A percentile compares a stretch with the other conserved stretches of the same genome.
Conservation (phyloP, 2,797 vertebrate genomes). For the Cirrhinus molitorella region DNA sequence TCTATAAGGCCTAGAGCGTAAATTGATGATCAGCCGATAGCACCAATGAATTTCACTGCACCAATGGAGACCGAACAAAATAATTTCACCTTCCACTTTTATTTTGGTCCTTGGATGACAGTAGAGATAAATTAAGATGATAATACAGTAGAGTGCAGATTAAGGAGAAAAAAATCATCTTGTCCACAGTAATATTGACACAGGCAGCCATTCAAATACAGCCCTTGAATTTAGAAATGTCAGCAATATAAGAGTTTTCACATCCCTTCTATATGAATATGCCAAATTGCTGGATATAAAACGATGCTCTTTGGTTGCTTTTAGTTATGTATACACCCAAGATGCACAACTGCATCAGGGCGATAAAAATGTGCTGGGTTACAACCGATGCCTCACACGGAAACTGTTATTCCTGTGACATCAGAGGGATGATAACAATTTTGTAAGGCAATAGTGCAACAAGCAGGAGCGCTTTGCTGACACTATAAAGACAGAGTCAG, state of each 20-base stretch:
- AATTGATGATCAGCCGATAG: conserved; percentile 56
- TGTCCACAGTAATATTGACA: background rate
- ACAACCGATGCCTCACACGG: conserved; percentile 20
- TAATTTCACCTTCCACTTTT: conserved; percentile 42
- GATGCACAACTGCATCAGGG: conserved; percentile 30
- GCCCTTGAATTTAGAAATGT: background rate
- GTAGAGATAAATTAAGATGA: conserved; percentile 16
- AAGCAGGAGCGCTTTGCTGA: conserved; percentile 71
- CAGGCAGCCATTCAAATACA: background rate
- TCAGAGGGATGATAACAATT: conserved; percentile 60
- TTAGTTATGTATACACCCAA: conserved; percentile 28
- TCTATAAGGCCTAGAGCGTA: conserved; percentile 43
- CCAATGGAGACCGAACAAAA: conserved; percentile 28
- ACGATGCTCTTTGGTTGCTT: background rate
- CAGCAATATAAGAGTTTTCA: background rate
- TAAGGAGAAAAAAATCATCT: background rate
- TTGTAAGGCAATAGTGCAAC: conserved; percentile 62
- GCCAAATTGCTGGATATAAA: background rate
- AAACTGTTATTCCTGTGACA: conserved; percentile 56
- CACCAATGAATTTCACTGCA: conserved; percentile 39
- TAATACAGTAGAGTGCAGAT: conserved; percentile 1
- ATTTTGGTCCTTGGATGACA: conserved; percentile 23
- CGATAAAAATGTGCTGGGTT: conserved; percentile 49
- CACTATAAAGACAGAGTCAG: conserved; percentile 72
- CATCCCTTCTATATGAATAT: background rate